A percentile compares a stretch with the other conserved stretches of the same genome.
phyloP scores from a whole-genome alignment of 2,888 invertebrate genomes.

The Carpatolechia fugitivella region DNA sequence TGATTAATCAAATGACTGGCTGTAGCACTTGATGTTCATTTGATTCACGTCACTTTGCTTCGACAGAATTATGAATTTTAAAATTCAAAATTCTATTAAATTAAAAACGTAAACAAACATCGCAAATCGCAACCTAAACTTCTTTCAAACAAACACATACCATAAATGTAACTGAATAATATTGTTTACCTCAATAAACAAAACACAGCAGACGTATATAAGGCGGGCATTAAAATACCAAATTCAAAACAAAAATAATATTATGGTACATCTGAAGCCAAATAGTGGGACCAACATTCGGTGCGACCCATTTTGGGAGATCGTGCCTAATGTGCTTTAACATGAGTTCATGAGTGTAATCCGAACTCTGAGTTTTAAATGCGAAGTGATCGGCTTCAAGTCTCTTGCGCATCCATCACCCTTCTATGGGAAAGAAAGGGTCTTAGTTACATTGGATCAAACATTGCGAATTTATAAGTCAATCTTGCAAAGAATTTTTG shows the following conservation, averaged over 20 bases:
- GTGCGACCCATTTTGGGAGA: neutral
- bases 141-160: neutral
- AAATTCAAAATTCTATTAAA: no score
- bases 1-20: no score
- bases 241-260: neutral
- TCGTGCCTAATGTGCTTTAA: neutral
- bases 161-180: neutral
- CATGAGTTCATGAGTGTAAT: neutral
- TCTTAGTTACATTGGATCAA: no score
- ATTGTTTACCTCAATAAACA: neutral
- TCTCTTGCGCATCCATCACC: constrained; percentile 28
- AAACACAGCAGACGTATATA: neutral
- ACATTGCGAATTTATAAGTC: no score
- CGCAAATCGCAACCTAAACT: neutral
- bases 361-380: neutral
- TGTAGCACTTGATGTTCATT: no score
- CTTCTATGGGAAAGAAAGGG: no score
- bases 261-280: neutral
- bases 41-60: no score
- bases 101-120: neutral
- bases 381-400: constrained; percentile 11
- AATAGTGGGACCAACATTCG: neutral
- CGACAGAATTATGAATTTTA: no score
- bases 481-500: no score
- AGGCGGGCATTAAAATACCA: neutral